A percentile compares a stretch with the other conserved stretches of the same genome.
Conservation (phyloP, 2,797 vertebrate species). For the Cuniculus paca region DNA sequence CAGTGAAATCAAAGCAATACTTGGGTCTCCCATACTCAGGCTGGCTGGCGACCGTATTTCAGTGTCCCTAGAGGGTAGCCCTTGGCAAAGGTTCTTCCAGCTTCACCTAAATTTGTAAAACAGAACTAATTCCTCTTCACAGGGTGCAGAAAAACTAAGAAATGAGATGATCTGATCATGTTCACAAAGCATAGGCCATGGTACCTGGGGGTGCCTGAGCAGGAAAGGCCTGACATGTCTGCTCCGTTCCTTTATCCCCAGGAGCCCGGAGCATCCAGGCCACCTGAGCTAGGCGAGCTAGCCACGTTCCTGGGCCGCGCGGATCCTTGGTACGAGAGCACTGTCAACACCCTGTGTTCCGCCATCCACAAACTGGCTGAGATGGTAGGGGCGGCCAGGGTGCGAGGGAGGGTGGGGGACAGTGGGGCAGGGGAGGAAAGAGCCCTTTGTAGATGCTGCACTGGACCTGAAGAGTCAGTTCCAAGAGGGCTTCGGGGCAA, state of each 20-base stretch:
- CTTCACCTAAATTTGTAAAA: neutral
- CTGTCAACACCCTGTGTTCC: slow-evolving; percentile 92
- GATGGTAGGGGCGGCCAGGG: slow-evolving; percentile 89
- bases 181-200: neutral
- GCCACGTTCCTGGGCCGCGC: slow-evolving; percentile 93
- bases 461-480: neutral
- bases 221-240: neutral
- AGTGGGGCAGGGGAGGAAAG: neutral
- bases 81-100: neutral
- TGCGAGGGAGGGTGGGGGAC: neutral
- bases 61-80: neutral
- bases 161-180: neutral
- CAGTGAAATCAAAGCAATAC: neutral
- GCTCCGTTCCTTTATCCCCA: slow-evolving; percentile 54
- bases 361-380: slow-evolving; percentile 94
- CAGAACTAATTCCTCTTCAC: neutral
- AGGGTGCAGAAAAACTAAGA: neutral
- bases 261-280: slow-evolving; percentile 79
- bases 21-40: neutral
- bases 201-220: neutral
- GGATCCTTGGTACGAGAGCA: slow-evolving; percentile 96
- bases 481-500: accelerated
- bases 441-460: neutral
- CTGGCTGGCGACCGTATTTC: neutral
- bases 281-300: slow-evolving; percentile 89